A percentile compares a stretch with the other conserved stretches of the same genome.
phyloP scores from a whole-genome alignment of 2,113 vertebrate species.

The Orientallactaga bullata region DNA sequence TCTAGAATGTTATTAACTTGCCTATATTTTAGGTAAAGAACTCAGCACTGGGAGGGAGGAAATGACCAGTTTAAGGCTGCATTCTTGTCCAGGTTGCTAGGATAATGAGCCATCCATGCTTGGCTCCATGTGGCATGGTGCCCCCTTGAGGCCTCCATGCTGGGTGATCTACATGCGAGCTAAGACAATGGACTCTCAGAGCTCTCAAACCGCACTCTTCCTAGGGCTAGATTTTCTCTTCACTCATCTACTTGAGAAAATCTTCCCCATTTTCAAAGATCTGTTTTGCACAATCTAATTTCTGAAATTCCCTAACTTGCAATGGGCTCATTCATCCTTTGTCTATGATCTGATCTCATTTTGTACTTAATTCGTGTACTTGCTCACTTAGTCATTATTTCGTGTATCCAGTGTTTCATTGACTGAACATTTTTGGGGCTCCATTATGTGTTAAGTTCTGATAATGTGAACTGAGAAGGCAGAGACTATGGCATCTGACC shows the following conservation, averaged over 20 bases:
- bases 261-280: neutral
- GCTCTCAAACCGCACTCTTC: rapidly evolving
- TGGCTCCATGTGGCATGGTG: too few relatives aligned
- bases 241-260: neutral
- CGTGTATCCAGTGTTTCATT: too few relatives aligned
- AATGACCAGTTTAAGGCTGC: neutral
- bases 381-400: neutral
- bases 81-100: rapidly evolving
- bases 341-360: neutral
- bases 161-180: rapidly evolving
- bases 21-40: neutral
- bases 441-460: too few relatives aligned
- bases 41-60: rapidly evolving
- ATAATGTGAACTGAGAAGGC: neutral
- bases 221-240: rapidly evolving
- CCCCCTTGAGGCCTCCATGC: neutral
- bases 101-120: rapidly evolving
- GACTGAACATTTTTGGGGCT: neutral
- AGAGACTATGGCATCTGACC: rapidly evolving
- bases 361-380: neutral
- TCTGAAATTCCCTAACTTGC: neutral
- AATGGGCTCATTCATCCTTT: neutral
- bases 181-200: rapidly evolving
- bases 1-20: neutral
- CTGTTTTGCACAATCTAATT: neutral